A percentile compares a stretch with the other conserved stretches of the same genome.
Evolutionary conservation across 2,888 invertebrate species (phyloP).

Genomic region (Caradrina kadenii): DNA sequence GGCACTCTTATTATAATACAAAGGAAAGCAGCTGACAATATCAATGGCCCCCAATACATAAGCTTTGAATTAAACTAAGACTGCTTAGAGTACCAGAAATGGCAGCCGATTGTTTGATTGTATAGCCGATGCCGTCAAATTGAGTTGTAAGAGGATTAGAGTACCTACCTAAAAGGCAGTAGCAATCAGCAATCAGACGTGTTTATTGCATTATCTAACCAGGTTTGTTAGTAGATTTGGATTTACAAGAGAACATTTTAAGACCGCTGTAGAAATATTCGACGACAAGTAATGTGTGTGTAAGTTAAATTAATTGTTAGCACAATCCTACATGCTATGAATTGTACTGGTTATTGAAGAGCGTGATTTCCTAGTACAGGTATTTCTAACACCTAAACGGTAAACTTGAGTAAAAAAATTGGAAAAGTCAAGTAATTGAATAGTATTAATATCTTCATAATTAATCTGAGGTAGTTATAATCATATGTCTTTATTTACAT

Average conservation of each 20-base stretch:
- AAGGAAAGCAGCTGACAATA: not conserved
- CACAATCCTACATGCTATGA: too few species aligned
- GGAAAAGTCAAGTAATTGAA: too few species aligned
- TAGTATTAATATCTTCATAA: too few species aligned
- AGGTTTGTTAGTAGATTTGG: not conserved
- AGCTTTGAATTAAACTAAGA: not conserved
- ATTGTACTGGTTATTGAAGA: too few species aligned
- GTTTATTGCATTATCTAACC: constrained; percentile 11
- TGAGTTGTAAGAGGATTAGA: constrained; percentile 30
- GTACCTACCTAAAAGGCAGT: constrained; percentile 14
- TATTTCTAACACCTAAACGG: too few species aligned
- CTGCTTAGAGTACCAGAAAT: constrained; percentile 3
- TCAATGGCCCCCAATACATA: not conserved
- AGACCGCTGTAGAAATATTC: not conserved
- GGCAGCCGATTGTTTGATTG: constrained; percentile 4
- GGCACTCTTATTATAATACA: not conserved
- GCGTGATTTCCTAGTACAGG: too few species aligned
- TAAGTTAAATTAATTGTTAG: too few species aligned
- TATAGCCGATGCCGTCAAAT: not conserved
- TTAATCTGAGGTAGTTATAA: too few species aligned
- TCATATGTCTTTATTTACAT: too few species aligned
- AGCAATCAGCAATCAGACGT: constrained; percentile 30
- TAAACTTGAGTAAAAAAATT: too few species aligned
- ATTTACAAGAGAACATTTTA: not conserved
- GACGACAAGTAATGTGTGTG: too few species aligned